A percentile compares a stretch with the other conserved stretches of the same genome.
phyloP scores from a whole-genome alignment of 2,888 invertebrate genomes.

The Cantharis flavilabris region DNA sequence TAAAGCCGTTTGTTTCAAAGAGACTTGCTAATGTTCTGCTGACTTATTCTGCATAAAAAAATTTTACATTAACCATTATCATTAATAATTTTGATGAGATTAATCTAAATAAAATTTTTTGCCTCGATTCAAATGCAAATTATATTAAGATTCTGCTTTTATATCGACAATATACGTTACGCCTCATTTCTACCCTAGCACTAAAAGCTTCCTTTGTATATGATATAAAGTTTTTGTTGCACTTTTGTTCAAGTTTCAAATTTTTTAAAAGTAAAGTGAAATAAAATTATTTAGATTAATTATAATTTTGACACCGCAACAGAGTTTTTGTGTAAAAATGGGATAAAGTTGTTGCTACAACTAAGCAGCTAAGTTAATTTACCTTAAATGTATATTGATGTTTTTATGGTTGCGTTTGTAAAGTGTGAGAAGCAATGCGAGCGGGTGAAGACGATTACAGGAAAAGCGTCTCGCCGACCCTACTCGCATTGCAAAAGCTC shows the following conservation, averaged over 20 bases:
- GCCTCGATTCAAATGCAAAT: slow-evolving; percentile 47
- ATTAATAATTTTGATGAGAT: background rate
- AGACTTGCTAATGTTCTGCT: background rate
- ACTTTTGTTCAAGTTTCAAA: background rate
- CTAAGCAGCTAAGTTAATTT: background rate
- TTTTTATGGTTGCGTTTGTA: background rate
- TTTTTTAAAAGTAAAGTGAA: background rate
- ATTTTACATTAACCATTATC: background rate
- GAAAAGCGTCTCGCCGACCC: slow-evolving; percentile 17
- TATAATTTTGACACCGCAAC: background rate
- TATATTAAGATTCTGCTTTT: slow-evolving; percentile 50
- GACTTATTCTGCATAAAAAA: background rate
- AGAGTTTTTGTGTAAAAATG: background rate
- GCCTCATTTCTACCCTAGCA: slow-evolving; percentile 27
- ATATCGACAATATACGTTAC: slow-evolving; percentile 45
- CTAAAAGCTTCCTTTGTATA: slow-evolving; percentile 28
- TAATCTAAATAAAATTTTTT: background rate
- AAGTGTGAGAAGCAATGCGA: slow-evolving; percentile 1
- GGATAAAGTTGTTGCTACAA: background rate
- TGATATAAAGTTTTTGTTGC: slow-evolving; percentile 1
- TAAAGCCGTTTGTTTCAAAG: slow-evolving; percentile 15
- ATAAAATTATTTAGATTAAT: background rate
- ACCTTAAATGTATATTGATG: background rate
- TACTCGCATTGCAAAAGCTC: slow-evolving; percentile 38
- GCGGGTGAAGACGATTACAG: slow-evolving; percentile 20